phyloP scores from a whole-genome alignment of 2,797 vertebrate genomes.

The Halcyon chelicuti region DNA sequence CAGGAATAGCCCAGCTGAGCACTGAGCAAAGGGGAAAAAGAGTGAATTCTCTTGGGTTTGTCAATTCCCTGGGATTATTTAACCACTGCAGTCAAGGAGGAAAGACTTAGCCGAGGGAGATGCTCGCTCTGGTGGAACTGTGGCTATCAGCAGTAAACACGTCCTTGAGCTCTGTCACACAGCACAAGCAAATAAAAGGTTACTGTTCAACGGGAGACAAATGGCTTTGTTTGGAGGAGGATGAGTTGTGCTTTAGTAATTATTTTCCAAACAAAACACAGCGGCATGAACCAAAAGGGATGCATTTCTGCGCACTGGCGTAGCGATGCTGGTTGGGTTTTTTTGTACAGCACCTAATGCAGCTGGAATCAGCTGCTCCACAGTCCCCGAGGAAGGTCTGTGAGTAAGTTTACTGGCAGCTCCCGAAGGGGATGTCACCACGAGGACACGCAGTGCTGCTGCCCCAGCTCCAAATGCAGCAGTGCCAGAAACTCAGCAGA shows the following conservation, averaged over 20 bases:
- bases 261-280: constrained; percentile 3
- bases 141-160: constrained; percentile 11
- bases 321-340: neutral
- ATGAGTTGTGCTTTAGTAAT: neutral
- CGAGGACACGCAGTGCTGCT: neutral
- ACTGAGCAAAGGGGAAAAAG: neutral
- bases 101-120: neutral
- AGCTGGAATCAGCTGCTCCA: neutral
- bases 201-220: constrained; percentile 61
- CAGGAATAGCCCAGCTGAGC: neutral
- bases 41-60: neutral
- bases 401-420: neutral
- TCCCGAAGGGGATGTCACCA: neutral
- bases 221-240: neutral
- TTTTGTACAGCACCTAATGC: neutral
- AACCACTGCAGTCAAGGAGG: neutral
- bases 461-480: neutral
- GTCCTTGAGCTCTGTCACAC: constrained; percentile 49
- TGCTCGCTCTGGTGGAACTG: neutral
- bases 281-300: neutral
- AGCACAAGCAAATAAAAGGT: constrained; percentile 45
- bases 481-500: neutral
- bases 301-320: neutral
- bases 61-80: neutral
- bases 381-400: fast-evolving